Percentiles rank a stretch among this genome's conserved stretches.
These are phyloP conservation scores for Acanthochromis polyacanthus DNA, from an alignment of 2,113 vertebrate species.

Conservation along the genomic window DNA sequence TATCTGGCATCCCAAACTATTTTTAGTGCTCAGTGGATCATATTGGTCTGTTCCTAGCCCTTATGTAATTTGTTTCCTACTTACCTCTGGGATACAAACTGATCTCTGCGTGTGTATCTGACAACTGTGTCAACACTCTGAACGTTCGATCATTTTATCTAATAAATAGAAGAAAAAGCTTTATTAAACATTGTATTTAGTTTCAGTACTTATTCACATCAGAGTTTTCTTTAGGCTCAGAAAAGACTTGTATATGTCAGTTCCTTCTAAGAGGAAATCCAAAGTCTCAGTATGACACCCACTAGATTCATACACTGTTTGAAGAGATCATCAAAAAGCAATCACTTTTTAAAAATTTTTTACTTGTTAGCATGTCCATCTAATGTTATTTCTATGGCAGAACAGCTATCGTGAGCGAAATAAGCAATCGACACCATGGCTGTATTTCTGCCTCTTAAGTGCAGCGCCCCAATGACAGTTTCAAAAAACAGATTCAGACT, in stretches of 20 bases:
- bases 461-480: no score
- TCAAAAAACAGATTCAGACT: no score
- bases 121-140: conserved; percentile 18
- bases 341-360: no score
- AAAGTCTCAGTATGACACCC: background rate
- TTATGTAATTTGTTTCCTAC: conserved; percentile 53
- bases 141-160: background rate
- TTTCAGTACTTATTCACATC: background rate
- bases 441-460: no score
- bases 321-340: no score
- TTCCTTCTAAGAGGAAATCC: background rate
- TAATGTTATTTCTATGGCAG: no score
- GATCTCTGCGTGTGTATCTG: conserved; percentile 36
- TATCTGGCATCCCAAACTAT: conserved; percentile 38
- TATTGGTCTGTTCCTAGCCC: conserved; percentile 30
- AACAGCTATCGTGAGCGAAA: no score
- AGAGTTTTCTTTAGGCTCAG: no score
- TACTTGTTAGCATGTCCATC: no score
- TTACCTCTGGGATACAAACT: conserved; percentile 25
- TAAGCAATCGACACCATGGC: no score
- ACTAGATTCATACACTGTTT: no score
- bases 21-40: conserved; percentile 19
- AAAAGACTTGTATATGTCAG: background rate
- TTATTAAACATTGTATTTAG: conserved; percentile 7
- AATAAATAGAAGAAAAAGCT: background rate